A percentile compares a stretch with the other conserved stretches of the same genome.
phyloP scores from a whole-genome alignment of 2,888 invertebrate species.

The Rambutsinella grinnellia region DNA sequence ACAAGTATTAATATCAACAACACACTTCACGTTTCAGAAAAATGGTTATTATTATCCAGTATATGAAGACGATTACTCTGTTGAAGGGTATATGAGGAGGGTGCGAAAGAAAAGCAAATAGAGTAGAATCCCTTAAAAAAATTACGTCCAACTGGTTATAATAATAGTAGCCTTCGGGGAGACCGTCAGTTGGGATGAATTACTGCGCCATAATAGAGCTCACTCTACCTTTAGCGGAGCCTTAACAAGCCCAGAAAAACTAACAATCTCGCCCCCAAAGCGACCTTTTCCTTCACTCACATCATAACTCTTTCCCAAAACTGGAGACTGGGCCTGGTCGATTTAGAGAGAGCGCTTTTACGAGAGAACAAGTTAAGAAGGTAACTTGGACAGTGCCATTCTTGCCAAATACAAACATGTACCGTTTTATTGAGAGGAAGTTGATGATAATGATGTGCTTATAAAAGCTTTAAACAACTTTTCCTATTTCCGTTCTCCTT shows the following conservation, averaged over 20 bases:
- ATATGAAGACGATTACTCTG: not conserved
- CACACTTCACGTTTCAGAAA: not conserved
- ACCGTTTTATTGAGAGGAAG: too few species aligned
- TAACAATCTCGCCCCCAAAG: slow-evolving; percentile 67
- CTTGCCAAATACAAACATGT: too few species aligned
- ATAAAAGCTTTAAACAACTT: too few species aligned
- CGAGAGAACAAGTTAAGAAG: too few species aligned
- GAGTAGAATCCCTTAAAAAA: slow-evolving; percentile 59
- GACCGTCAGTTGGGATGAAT: slow-evolving; percentile 67
- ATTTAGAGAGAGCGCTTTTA: too few species aligned
- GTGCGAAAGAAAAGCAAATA: slow-evolving; percentile 66
- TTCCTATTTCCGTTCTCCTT: too few species aligned
- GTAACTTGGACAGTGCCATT: too few species aligned
- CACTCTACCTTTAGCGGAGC: slow-evolving; percentile 65
- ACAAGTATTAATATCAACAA: not conserved
- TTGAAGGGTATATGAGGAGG: slow-evolving; percentile 36
- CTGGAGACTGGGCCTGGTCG: too few species aligned
- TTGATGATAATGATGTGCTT: too few species aligned
- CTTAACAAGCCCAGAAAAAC: slow-evolving; percentile 67
- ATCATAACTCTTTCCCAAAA: slow-evolving; percentile 65
- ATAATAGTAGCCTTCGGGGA: slow-evolving; percentile 62
- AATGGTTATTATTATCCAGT: not conserved
- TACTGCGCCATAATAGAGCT: slow-evolving; percentile 67
- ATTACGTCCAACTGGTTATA: slow-evolving; percentile 51
- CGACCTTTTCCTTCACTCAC: slow-evolving; percentile 65